Evolutionary conservation across 2,797 vertebrate genomes (phyloP), one percentile per base, ranked within the genome.

Genomic region (Malurus splendens): DNA sequence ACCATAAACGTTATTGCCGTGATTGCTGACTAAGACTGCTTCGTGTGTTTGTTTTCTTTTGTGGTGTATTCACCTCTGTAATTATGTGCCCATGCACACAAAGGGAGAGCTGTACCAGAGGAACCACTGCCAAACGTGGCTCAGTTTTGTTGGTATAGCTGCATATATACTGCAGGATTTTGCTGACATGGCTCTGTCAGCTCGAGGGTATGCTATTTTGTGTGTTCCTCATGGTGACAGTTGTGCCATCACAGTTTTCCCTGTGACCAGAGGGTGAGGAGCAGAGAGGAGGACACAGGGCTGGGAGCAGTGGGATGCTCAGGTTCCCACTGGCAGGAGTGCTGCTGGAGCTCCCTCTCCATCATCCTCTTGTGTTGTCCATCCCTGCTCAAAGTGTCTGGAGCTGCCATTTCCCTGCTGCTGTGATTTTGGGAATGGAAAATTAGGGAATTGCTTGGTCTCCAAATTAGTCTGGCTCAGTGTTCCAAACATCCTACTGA

Each of bases 341-440:
- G 16, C 32, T 83, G 44, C 60, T 0, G 3, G 59, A 74, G 51
- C 45, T 91, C 14, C 16, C 10, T 66, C 56, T 79, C 20, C 30
- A 15, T 66, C 52, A 8, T 79, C 60, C 8, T 57, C 32, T 54
- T 0, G 0, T n/a, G 30, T 50, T 0, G 0, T 72, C 52, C 0
- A 0, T 28, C 30, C 19, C 36, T 38, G 42, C 50, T 52, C 3
- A 0, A 5, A 33, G 32, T 1, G 5, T 57, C 36, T 66, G 50
- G 24, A 51, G 39, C 39, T 81, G 57, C 70, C 4, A 15, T 51
- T 36, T 75, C 71, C 30, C 28, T 79, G 48, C 68, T 70, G 41
- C 44, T 59, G 51, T 24, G 33, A 59, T 38, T 80, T 72, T 2
- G 2, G 33, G 73, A 61, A 9, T 2, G 12, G 52, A 48, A 76